Percentiles rank a stretch among this genome's conserved stretches.
Conservation (phyloP, 2,113 vertebrate genomes). For the Sinocyclocheilus anophthalmus region DNA sequence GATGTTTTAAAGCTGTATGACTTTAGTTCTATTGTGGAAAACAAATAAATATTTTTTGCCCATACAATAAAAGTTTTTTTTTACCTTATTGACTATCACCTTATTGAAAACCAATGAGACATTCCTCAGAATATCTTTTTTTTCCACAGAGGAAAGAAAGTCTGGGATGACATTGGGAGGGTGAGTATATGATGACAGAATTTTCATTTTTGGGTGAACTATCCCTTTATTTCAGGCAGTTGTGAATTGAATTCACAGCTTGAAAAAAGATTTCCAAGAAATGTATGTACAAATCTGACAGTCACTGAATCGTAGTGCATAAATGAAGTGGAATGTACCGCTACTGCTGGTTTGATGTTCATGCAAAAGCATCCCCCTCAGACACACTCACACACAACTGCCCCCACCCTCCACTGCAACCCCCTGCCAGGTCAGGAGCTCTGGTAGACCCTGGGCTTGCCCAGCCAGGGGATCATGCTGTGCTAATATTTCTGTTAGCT, state of each 20-base stretch:
- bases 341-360: conserved; percentile 33
- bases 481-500: conserved; percentile 78
- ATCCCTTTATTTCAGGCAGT: background rate
- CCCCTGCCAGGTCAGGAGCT: conserved; percentile 62
- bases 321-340: conserved; percentile 23
- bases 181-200: background rate
- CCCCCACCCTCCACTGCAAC: conserved; percentile 54
- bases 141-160: background rate
- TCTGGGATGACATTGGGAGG: background rate
- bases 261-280: background rate
- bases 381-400: conserved; percentile 52
- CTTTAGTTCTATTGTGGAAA: background rate
- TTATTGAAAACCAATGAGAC: background rate
- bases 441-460: conserved; percentile 66
- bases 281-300: conserved; percentile 55
- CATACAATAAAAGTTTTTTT: background rate
- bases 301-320: background rate
- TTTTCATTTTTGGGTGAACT: conserved; percentile 1
- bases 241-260: conserved; percentile 17
- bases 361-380: conserved; percentile 58
- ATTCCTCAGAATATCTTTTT: background rate
- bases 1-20: background rate
- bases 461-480: conserved; percentile 74
- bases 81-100: background rate
- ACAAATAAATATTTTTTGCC: background rate